These are phyloP conservation scores for Petrolisthes manimaculis DNA, from an alignment of 2,888 invertebrate genomes.

Conservation along the genomic window DNA sequence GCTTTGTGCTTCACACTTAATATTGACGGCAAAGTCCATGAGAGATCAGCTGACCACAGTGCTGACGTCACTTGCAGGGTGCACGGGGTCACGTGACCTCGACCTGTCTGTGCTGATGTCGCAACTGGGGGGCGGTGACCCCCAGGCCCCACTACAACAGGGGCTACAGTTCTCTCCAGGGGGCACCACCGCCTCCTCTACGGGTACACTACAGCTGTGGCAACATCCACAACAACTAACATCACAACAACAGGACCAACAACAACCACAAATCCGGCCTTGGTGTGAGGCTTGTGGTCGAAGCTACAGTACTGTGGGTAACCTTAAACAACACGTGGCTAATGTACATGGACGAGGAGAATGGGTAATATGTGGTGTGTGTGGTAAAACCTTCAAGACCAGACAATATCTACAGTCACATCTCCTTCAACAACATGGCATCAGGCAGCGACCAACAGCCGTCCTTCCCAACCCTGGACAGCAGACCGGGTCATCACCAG, in stretches of 20 bases:
- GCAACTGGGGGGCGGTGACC: conserved; percentile 50
- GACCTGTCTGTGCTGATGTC: conserved; percentile 58
- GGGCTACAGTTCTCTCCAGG: conserved; percentile 43
- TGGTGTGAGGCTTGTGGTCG: conserved; percentile 55
- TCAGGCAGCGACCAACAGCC: conserved; percentile 75
- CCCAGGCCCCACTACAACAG: conserved; percentile 44
- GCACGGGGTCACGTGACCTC: conserved; percentile 62
- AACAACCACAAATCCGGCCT: conserved; percentile 48
- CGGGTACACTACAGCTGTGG: conserved; percentile 20
- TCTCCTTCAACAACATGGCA: conserved; percentile 81
- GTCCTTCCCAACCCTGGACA: conserved; percentile 31
- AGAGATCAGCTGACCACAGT: conserved; percentile 63
- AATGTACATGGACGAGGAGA: conserved; percentile 78
- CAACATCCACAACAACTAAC: conserved; percentile 30
- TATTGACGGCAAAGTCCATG: conserved; percentile 58
- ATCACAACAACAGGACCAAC: conserved; percentile 27
- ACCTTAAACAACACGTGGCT: conserved; percentile 79
- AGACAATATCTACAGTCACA: conserved; percentile 83
- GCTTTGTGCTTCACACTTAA: conserved; percentile 60
- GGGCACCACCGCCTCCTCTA: conserved; percentile 17
- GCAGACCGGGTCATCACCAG: not conserved
- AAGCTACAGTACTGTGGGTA: conserved; percentile 69
- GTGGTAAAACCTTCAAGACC: conserved; percentile 82
- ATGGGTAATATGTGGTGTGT: conserved; percentile 71
- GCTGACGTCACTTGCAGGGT: conserved; percentile 63